Base-by-base conservation (phyloP, 1,140 invertebrate genomes). In the Latrodectus geometricus region DNA sequence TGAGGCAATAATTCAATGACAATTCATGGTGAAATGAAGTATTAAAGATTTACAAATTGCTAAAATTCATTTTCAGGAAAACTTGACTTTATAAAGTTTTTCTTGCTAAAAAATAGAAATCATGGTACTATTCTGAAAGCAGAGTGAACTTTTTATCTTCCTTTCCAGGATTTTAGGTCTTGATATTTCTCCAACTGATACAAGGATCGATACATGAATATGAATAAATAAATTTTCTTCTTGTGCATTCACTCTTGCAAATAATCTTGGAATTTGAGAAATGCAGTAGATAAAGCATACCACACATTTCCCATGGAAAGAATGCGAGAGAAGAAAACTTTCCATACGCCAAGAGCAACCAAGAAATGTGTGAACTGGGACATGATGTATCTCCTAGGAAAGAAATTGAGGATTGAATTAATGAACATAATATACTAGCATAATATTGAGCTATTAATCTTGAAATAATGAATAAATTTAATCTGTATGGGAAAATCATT, bases 331-430 rank as follows among this genome's bases (percentile, higher is more conserved):
- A 87, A 87, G 49, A 87, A 87, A 12, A 87, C 74, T 52, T 87
- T 87, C 85, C 85, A 87, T 4, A 87, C 77, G 14, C 85, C 85
- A 5, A 87, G 48, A n/a, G 85, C 85, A 15, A 87, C 70, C 52
- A 87, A 50, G 70, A 87, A 74, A 21, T 87, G 69, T 7, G 76
- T 87, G 21, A 87, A 87, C 48, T 87, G 69, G 4, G 76, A 73
- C 20, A 87, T 68, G 61, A 87, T 52, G 50, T 87, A 87, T 61
- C 85, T 35, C 77, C 84, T 86, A 35, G 52, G 50, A 79, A 73
- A 48, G n/a, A 52, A 35, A 79, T 15, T 7, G 49, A 11, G 69
- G 8, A 66, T 23, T 48, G 14, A 83, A 82, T 92, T 56, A 48
- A 35, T 14, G 5, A 9, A 21, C 11, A 73, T 14, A 35, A 5